Percentiles rank a stretch among this genome's conserved stretches.
These are phyloP conservation scores for Dryas iulia DNA, from an alignment of 1,140 invertebrate genomes.

Conservation along the genomic window DNA sequence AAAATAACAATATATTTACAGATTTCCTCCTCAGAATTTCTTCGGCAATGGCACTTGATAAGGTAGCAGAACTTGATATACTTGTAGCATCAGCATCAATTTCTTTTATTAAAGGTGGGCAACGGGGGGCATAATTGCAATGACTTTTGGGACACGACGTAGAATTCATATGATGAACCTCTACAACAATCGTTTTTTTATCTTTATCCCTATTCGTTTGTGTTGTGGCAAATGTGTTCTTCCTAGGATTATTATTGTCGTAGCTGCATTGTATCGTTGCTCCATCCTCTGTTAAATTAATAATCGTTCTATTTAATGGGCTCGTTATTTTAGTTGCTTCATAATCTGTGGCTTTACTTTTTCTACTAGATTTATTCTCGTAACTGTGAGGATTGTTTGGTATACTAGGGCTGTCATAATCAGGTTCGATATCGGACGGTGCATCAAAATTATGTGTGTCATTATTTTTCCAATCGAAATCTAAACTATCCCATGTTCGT, in stretches of 20 bases:
- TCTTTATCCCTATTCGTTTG: constrained; percentile 69
- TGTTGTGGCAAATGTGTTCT: constrained; percentile 48
- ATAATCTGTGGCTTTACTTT: constrained; percentile 55
- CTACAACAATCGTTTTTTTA: constrained; percentile 83
- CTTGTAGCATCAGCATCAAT: constrained; percentile 53
- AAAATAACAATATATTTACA: constrained; percentile 41
- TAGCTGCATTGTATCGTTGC: constrained; percentile 84
- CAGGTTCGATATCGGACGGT: constrained; percentile 74
- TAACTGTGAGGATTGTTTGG: constrained; percentile 77
- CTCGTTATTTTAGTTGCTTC: constrained; percentile 49
- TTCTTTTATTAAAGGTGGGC: constrained; percentile 55
- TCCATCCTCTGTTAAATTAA: constrained; percentile 84
- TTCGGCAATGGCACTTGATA: constrained; percentile 82
- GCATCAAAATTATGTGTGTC: constrained; percentile 72
- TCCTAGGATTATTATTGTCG: constrained; percentile 65
- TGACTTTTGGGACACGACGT: constrained; percentile 48
- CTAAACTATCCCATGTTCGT: constrained; percentile 71
- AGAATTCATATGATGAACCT: constrained; percentile 79
- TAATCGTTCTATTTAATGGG: constrained; percentile 83
- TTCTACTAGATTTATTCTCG: constrained; percentile 63
- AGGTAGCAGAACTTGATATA: constrained; percentile 61
- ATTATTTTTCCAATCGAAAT: constrained; percentile 70
- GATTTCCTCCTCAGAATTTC: constrained; percentile 78
- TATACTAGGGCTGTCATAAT: constrained; percentile 76
- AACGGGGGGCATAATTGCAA: constrained; percentile 54